Base-by-base conservation (phyloP, 1,140 invertebrate species). In the Pomphorhynchus laevis region DNA sequence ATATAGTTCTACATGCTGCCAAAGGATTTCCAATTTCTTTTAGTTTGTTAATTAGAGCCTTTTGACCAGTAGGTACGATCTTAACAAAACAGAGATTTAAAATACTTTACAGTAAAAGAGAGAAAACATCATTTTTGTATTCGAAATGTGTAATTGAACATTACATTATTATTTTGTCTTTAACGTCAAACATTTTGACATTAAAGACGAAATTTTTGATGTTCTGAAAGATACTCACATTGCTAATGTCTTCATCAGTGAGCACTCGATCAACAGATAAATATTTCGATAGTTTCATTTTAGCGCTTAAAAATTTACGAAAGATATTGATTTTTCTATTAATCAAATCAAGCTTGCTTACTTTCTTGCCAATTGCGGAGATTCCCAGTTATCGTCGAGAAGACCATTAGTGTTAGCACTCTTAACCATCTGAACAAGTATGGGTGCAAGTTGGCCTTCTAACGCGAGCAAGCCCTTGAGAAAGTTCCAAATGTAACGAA, bases 361-460 rank as follows among this genome's bases (percentile, higher is more conserved):
- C 34, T 14, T 42, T 22, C 32, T 42, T 34, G 20, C 34, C 29
- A 33, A 37, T 37, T 24, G 36, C 34, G 72, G 76, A 17, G 74
- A 79, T 56, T 86, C 80, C 51, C 77, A 80, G 53, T 95, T 84
- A 52, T 93, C 89, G 53, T 98, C 86, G 20, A 98, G 56, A 9
- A 98, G 55, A 3, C 86, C 84, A 59, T 95, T 95, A 0, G 84
- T 95, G 51, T 98, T 91, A 1, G 84, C 84, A 49, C 74, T 84
- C 56, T 98, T 95, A 1, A 98, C 89, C 89, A 98, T 98, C 59
- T 98, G 89, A 11, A 93, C 82, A 12, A 98, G 59, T 53, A 98
- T 98, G 0, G 89, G 89, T 0, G 89, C 89, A 3, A 98, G 61
- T 58, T 98, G 84, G 8, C 86, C 89, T 60, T 98, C 89, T 24